phyloP scores from a whole-genome alignment of 2,113 vertebrate genomes.

The Cnemophilus loriae region DNA sequence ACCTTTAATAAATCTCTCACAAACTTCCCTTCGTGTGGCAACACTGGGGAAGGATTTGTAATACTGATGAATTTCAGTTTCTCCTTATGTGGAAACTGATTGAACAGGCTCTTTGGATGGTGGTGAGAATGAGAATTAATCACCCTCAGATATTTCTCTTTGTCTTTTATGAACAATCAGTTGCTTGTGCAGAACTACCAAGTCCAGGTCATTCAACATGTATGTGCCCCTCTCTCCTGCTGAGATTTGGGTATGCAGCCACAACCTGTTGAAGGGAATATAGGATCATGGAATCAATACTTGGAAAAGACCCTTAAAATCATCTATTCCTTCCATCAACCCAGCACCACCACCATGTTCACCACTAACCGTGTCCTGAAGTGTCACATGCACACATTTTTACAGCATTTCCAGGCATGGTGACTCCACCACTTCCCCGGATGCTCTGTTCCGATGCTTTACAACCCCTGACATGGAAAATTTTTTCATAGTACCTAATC shows the following conservation, averaged over 20 bases:
- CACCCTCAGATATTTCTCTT: neutral
- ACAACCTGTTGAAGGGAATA: neutral
- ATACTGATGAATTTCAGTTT: neutral
- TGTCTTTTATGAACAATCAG: neutral
- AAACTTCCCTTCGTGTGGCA: neutral
- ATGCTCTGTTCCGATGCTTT: neutral
- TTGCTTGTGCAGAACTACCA: neutral
- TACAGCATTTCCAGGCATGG: neutral
- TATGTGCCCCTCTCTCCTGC: rapidly evolving
- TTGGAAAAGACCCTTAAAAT: neutral
- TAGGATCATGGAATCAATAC: rapidly evolving
- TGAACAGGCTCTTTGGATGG: neutral
- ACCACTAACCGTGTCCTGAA: neutral
- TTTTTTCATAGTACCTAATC: no score
- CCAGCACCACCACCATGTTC: neutral
- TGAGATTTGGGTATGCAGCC: neutral
- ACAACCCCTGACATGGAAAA: neutral
- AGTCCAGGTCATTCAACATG: rapidly evolving
- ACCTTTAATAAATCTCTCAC: neutral
- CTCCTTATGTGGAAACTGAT: neutral
- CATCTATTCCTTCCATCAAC: neutral
- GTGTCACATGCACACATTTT: neutral
- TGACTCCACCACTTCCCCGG: neutral
- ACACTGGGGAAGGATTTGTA: neutral
- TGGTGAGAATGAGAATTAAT: neutral